Evolutionary conservation across 1,140 invertebrate species (phyloP), one percentile per base, ranked within the genome.

Genomic region (Caenorhabditis tropicalis): DNA sequence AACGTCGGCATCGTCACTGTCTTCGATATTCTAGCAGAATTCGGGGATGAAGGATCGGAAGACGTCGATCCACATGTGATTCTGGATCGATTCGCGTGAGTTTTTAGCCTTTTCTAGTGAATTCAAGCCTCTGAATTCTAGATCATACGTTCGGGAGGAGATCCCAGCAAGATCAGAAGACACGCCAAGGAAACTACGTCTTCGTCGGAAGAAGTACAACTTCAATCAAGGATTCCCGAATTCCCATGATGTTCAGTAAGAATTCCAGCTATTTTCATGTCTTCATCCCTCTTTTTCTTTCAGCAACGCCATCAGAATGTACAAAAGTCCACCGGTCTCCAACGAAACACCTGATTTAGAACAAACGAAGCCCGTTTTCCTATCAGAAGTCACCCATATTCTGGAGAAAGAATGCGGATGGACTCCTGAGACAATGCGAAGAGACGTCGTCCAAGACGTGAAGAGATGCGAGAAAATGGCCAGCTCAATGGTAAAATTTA

Each of bases 11-110:
- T 86, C 1, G 81, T 87, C 29, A 83, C 86, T 0, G 86, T 79
- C 1, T 58, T 87, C 15, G 86, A 87, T 16, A 86, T 87, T 65
- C 43, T 87, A 15, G 46, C 80, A 43, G 86, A 86, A 74, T 87
- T 87, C 56, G 65, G 86, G 3, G 33, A 74, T 12, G 24, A 84
- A 43, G 65, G 65, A 46, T 21, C 6, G 12, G 84, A 87, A 53
- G 86, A 87, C 27, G 81, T 85, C 16, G 86, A 87, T 81, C 86
- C 86, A 24, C 53, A 74, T 19, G 60, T 82, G 15, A 81, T 87
- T 56, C 56, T 87, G 7, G 86, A 87, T 53, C 36, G 86, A 39
- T 87, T 87, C 58, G 53, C 56, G 84, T 85, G 24, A 79, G 82
- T 27, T 49, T 31, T 19, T 5, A 19, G n/a, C n/a, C n/a, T n/a